Percentiles rank a stretch among this genome's conserved stretches.
Conservation (phyloP, 2,797 vertebrate genomes). For the Meda fulgida region DNA sequence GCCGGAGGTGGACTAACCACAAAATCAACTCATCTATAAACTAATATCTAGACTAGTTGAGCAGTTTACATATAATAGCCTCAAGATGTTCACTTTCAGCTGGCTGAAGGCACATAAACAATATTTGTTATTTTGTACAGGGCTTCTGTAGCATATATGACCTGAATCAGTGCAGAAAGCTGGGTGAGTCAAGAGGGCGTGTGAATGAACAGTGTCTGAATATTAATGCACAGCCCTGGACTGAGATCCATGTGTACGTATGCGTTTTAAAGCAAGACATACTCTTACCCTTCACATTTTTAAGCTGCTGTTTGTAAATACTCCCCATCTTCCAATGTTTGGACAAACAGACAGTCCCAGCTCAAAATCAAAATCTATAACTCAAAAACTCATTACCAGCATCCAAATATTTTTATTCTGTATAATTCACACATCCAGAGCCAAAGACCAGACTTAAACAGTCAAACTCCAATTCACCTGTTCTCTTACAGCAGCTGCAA, state of each 20-base stretch:
- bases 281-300: slow-evolving; percentile 29
- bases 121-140: background rate
- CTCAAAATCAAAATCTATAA: background rate
- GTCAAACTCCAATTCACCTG: background rate
- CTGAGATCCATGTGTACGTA: slow-evolving; percentile 9
- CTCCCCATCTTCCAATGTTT: background rate
- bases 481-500: slow-evolving; percentile 12
- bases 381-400: background rate
- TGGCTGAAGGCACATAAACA: slow-evolving; percentile 2
- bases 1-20: background rate
- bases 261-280: background rate
- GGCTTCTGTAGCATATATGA: slow-evolving; percentile 24
- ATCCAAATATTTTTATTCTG: background rate
- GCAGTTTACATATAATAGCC: background rate
- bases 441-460: slow-evolving; percentile 4
- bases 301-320: slow-evolving; percentile 12
- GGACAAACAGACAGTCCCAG: background rate
- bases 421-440: slow-evolving; percentile 4
- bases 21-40: slow-evolving; percentile 1
- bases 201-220: slow-evolving; percentile 27
- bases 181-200: slow-evolving; percentile 34
- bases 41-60: slow-evolving; percentile 2
- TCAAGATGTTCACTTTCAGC: background rate
- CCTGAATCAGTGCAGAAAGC: slow-evolving; percentile 30
- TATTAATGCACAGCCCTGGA: slow-evolving; percentile 3